Base-by-base conservation (phyloP, 2,113 vertebrate species). In the Brevimyrus niger region DNA sequence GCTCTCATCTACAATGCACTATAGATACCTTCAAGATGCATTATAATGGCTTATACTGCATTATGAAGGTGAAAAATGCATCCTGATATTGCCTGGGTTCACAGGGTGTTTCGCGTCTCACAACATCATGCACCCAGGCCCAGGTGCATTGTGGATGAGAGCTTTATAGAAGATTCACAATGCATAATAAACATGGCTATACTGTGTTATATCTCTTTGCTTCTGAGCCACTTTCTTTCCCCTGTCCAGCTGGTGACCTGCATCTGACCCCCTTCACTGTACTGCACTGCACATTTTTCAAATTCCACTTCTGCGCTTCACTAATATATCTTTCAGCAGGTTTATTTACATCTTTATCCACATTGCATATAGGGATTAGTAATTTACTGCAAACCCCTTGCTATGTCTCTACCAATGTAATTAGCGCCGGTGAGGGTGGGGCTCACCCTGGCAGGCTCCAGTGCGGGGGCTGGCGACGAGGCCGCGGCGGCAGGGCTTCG, bases 381-480 rank as follows among this genome's bases (percentile, higher is more conserved):
- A 31, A 69, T 69, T 69, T 10, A 69, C n/a, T 69, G n/a, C 8
- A 27, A 3, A 27, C 61, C 13, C 61, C 27, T 27, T 3, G n/a
- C n/a, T 69, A 31, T 31, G 13, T 31, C 61, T 65, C 61, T 19
- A 69, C 9, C 10, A 27, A 11, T 27, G 23, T 23, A 65, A n/a
- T 4, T 42, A 19, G 51, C 4, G 27, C 11, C 0, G 27, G 35
- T 31, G 13, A 35, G n/a, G 27, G 35, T 17, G 9, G 31, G 27
- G 65, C 76, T 93, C 93, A 97, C 96, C 96, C 94, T 96, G 96
- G 92, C 96, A 97, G 48, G 95, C 95, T 42, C 96, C 96, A 1
- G 95, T 96, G 87, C 93, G 96, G 90, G 95, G 94, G 21, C 96
- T 96, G 6, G 96, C 95, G 55, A 96, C 93, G 91, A 96, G 96